Evolutionary conservation across 1,140 invertebrate genomes (phyloP), one percentile per base, ranked within the genome.

Genomic region (Lordiphosa collinella): DNA sequence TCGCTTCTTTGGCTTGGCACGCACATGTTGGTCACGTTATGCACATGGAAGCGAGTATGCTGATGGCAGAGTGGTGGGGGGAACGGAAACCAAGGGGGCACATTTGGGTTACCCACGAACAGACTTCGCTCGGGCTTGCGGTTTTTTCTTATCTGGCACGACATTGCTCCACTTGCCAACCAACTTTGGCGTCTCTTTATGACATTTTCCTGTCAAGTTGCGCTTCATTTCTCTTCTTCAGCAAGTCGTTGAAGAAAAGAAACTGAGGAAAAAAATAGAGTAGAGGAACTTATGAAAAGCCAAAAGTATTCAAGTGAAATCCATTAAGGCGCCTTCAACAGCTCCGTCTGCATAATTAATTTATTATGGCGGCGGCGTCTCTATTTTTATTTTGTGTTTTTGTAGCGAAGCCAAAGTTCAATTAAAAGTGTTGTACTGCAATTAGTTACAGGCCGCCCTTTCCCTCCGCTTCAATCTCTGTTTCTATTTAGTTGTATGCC

Each of bases 141-240:
- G 31, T 49, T 49, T 12, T 35, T 59, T 54, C 65, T 76, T 70
- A 69, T 66, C 76, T 62, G 70, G 60, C 76, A 82, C 71, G 78
- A 84, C 78, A 82, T 84, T 82, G 76, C 76, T 84, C 76, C 67
- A 82, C 78, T 82, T 82, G 71, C 54, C 53, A 49, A 10, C 36
- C 43, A 18, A 52, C 64, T 43, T 46, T 68, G n/a, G 56, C 76
- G 40, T 79, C 73, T 68, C 61, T 80, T 82, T 82, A 84, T 80
- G 78, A 80, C 76, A 84, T 74, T 70, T 61, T 50, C 59, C 58
- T 58, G 22, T 44, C 41, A 25, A 34, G 41, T 32, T 16, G 13
- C 13, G 11, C 57, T 13, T 56, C 72, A 66, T 56, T 72, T 56
- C 72, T 53, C 61, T 44, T 48, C 44, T 48, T 67, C 47, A 62